Evolutionary conservation across 2,888 invertebrate genomes (phyloP).

Genomic region (Junonia oenone): DNA sequence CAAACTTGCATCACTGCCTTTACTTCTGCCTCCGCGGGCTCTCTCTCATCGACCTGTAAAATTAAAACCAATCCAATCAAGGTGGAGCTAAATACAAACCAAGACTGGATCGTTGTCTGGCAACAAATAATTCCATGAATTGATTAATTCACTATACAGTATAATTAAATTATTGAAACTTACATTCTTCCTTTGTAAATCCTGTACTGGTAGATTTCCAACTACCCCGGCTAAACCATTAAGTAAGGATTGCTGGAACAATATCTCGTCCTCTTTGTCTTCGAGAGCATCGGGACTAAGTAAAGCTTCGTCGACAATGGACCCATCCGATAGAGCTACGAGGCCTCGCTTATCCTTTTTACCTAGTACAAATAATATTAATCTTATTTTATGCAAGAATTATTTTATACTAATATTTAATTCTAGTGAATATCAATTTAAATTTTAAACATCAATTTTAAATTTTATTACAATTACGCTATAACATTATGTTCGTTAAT

Average conservation of each 20-base stretch:
- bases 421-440: too few species aligned
- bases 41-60: constrained; percentile 86
- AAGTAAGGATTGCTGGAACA: constrained; percentile 77
- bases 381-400: not conserved
- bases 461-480: too few species aligned
- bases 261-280: constrained; percentile 54
- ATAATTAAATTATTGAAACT: constrained; percentile 34
- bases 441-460: too few species aligned
- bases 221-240: constrained; percentile 85
- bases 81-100: too few species aligned
- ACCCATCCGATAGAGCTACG: constrained; percentile 82
- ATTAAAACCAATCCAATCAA: too few species aligned
- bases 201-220: constrained; percentile 80
- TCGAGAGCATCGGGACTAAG: constrained; percentile 58
- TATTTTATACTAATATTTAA: too few species aligned
- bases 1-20: constrained; percentile 89
- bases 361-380: constrained; percentile 44
- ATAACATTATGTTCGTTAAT: too few species aligned
- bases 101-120: too few species aligned
- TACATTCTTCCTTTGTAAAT: constrained; percentile 82
- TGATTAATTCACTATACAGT: too few species aligned
- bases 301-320: constrained; percentile 82
- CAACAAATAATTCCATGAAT: too few species aligned
- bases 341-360: constrained; percentile 83
- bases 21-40: constrained; percentile 91